A percentile compares a stretch with the other conserved stretches of the same genome.
These are phyloP conservation scores for Belonocnema kinseyi DNA, from an alignment of 1,140 invertebrate genomes.

Conservation along the genomic window DNA sequence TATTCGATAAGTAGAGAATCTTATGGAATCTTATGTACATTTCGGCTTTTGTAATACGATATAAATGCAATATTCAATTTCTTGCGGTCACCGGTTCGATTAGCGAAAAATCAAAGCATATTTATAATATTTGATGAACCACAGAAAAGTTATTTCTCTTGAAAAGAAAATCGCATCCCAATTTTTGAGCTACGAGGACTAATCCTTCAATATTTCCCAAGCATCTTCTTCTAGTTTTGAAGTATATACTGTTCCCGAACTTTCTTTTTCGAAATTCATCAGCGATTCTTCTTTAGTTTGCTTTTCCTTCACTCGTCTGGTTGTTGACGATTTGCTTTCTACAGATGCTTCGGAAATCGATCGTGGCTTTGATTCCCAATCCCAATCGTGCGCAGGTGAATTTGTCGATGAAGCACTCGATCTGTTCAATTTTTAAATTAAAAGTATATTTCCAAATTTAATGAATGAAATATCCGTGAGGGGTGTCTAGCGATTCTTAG, in stretches of 20 bases:
- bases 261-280: slow-evolving; percentile 75
- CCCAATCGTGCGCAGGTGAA: slow-evolving; percentile 61
- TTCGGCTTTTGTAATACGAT: slow-evolving; percentile 29
- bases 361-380: slow-evolving; percentile 57
- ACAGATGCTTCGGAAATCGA: slow-evolving; percentile 48
- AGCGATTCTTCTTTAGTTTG: slow-evolving; percentile 70
- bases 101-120: background rate
- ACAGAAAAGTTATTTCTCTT: slow-evolving; percentile 29
- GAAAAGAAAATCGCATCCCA: slow-evolving; percentile 33
- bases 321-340: slow-evolving; percentile 47
- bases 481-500: no score
- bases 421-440: slow-evolving; percentile 46
- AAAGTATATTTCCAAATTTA: slow-evolving; percentile 35
- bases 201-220: slow-evolving; percentile 78
- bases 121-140: slow-evolving; percentile 39
- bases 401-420: slow-evolving; percentile 51
- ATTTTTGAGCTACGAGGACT: slow-evolving; percentile 51
- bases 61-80: slow-evolving; percentile 19
- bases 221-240: slow-evolving; percentile 77
- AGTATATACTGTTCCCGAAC: slow-evolving; percentile 62
- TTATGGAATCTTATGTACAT: slow-evolving; percentile 33
- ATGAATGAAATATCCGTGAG: background rate
- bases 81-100: background rate
- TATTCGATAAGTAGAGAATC: background rate
- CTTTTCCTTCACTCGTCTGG: slow-evolving; percentile 64